phyloP scores from a whole-genome alignment of 2,113 vertebrate species.

The Dipodomys spectabilis region DNA sequence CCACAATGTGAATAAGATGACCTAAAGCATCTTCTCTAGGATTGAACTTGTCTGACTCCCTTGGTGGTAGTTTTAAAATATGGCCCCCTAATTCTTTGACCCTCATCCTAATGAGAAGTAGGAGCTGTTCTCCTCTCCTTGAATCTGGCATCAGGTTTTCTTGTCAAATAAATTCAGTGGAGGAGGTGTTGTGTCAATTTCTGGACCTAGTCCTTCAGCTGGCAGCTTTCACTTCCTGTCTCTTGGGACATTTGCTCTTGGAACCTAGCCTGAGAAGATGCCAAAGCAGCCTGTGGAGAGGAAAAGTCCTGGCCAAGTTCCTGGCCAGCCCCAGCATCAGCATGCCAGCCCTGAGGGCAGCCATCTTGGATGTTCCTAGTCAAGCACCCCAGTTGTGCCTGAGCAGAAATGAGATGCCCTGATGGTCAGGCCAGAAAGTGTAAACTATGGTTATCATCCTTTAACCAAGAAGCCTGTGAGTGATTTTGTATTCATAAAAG shows the following conservation, averaged over 20 bases:
- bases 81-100: neutral
- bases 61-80: neutral
- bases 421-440: fast-evolving
- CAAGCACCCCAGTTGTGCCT: fast-evolving
- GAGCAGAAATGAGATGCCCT: neutral
- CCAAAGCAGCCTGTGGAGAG: constrained; percentile 46
- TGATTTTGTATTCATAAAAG: neutral
- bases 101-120: neutral
- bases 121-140: neutral
- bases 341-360: neutral
- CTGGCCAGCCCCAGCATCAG: neutral
- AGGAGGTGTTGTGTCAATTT: neutral
- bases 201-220: constrained; percentile 49
- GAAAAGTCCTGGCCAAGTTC: constrained; percentile 26
- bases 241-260: constrained; percentile 46
- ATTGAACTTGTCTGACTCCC: neutral
- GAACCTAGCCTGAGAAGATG: constrained; percentile 30
- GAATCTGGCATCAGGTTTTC: constrained; percentile 33
- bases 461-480: neutral
- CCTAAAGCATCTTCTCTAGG: neutral
- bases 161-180: constrained; percentile 36
- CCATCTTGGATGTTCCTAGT: neutral
- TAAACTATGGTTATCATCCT: too few species aligned
- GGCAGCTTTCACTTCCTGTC: constrained; percentile 68
- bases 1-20: fast-evolving